A percentile compares a stretch with the other conserved stretches of the same genome.
phyloP scores from a whole-genome alignment of 2,113 vertebrate species.

The Spilogale gracilis region DNA sequence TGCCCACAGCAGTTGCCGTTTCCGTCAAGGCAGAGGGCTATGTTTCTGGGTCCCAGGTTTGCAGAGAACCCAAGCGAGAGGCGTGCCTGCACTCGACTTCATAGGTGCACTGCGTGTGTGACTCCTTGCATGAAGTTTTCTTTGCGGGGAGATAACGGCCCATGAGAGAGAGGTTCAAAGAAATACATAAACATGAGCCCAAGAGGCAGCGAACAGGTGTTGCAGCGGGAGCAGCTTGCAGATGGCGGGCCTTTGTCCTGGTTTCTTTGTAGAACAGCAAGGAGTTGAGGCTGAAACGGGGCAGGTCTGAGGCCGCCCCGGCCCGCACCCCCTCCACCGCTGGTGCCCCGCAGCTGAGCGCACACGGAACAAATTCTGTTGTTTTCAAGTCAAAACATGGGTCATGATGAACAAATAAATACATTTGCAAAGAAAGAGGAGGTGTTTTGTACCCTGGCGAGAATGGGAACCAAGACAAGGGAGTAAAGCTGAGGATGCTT shows the following conservation, averaged over 20 bases:
- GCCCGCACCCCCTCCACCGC: neutral
- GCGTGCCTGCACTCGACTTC: conserved; percentile 37
- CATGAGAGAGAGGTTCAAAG: neutral
- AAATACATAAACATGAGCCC: neutral
- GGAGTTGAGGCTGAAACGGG: neutral
- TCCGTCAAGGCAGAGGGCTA: conserved; percentile 31
- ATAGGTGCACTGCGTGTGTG: conserved; percentile 40
- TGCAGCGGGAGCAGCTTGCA: conserved; percentile 13
- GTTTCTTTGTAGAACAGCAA: conserved; percentile 5
- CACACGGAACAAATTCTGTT: no score
- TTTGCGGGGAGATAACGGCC: conserved; percentile 29
- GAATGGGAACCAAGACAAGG: neutral
- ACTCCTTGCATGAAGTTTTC: conserved; percentile 63
- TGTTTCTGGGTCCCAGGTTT: neutral
- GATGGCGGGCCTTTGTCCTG: neutral
- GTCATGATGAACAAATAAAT: neutral
- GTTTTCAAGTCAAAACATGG: neutral
- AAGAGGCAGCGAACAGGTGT: conserved; percentile 27
- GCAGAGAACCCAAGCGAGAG: conserved; percentile 53
- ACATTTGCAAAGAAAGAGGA: neutral
- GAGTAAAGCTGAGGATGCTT: neutral
- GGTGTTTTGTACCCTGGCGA: neutral
- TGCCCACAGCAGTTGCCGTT: conserved; percentile 38
- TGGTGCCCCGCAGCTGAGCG: neutral
- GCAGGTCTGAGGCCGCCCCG: neutral